Conservation (phyloP, 2,888 invertebrate species). For the Parelbella ahira region DNA sequence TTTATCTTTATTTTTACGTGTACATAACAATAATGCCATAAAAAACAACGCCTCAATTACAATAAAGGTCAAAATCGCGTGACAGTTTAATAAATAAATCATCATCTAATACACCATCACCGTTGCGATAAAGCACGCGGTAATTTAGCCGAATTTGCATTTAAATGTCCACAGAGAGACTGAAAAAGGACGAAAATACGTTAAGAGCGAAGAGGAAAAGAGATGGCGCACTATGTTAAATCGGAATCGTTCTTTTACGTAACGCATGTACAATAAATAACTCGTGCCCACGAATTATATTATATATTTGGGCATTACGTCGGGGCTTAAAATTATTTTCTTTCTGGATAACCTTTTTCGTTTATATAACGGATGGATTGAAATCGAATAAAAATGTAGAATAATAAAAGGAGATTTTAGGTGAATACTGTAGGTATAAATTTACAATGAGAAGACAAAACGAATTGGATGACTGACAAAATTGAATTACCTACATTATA, state of each 20-base stretch:
- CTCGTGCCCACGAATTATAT: neutral
- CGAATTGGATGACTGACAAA: too few relatives aligned
- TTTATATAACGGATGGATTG: neutral
- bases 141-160: conserved; percentile 22
- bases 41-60: too few relatives aligned
- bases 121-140: conserved; percentile 19
- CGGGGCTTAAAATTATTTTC: conserved; percentile 3
- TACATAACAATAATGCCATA: too few relatives aligned
- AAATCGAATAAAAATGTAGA: neutral
- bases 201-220: neutral
- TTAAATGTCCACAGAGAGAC: conserved; percentile 14
- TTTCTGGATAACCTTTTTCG: conserved; percentile 1
- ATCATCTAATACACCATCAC: conserved; percentile 16
- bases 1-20: too few relatives aligned
- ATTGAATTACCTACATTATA: too few relatives aligned
- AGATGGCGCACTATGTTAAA: conserved; percentile 10
- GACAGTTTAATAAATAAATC: conserved; percentile 11
- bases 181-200: too few relatives aligned
- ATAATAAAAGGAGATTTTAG: too few relatives aligned
- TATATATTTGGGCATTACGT: neutral
- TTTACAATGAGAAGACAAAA: too few relatives aligned
- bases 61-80: conserved; percentile 2
- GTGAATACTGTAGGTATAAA: too few relatives aligned
- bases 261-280: conserved; percentile 18
- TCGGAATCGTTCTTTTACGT: conserved; percentile 19